Conservation (phyloP, 2,888 invertebrate species). For the Colletes collaris region DNA sequence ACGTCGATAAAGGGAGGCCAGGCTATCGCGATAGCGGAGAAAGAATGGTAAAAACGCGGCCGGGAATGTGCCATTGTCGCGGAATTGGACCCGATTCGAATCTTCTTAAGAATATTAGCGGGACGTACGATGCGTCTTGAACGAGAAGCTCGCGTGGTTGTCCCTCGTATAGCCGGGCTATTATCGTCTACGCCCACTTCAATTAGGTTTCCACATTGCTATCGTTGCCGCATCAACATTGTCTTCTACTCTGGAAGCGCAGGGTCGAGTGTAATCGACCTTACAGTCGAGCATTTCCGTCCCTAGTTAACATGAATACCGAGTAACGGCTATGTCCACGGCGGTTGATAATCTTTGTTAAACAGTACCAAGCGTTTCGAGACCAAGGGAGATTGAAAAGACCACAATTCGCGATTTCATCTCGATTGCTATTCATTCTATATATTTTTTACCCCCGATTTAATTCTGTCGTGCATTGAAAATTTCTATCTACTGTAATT, state of each 20-base stretch:
- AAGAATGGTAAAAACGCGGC: conserved; percentile 14
- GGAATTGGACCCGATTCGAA: conserved; percentile 39
- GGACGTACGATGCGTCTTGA: conserved; percentile 42
- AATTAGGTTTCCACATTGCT: conserved; percentile 66
- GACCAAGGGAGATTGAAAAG: conserved; percentile 33
- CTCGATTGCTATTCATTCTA: background rate
- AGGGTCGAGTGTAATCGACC: conserved; percentile 59
- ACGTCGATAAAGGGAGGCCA: background rate
- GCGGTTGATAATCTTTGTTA: conserved; percentile 56
- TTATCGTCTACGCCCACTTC: conserved; percentile 69
- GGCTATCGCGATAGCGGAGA: background rate
- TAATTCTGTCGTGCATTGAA: too few species aligned
- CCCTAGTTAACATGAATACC: conserved; percentile 60
- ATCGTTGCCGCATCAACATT: conserved; percentile 65
- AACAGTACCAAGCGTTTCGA: conserved; percentile 22
- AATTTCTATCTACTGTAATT: too few species aligned
- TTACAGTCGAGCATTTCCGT: conserved; percentile 60
- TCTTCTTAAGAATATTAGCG: conserved; percentile 39
- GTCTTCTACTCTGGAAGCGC: conserved; percentile 57
- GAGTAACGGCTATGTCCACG: conserved; percentile 58
- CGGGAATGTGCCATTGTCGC: conserved; percentile 31
- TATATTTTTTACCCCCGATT: too few species aligned
- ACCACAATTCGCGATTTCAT: conserved; percentile 16
- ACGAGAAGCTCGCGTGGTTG: conserved; percentile 63
- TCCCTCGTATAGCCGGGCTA: conserved; percentile 51